Conservation (phyloP, 2,797 vertebrate species). For the Danio aesculapii region DNA sequence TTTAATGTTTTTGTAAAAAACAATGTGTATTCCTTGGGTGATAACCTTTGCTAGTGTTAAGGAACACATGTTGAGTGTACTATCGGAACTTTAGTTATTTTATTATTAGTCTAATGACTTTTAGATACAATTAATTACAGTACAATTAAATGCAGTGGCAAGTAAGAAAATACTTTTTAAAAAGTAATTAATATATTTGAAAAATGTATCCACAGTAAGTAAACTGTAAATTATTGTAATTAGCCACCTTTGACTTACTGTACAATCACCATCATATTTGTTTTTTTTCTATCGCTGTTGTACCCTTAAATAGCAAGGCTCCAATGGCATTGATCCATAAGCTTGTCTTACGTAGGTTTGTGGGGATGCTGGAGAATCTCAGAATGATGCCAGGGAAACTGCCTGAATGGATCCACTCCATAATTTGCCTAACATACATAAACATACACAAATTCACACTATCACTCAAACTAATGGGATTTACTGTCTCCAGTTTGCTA, state of each 20-base stretch:
- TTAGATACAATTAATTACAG: no score
- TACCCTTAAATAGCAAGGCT: background rate
- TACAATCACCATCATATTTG: background rate
- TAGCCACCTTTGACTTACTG: background rate
- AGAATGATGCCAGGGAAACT: background rate
- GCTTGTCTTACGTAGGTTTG: background rate
- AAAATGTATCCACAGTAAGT: no score
- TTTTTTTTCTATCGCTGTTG: background rate
- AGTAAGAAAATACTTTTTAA: no score
- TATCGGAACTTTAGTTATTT: no score
- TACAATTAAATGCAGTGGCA: no score
- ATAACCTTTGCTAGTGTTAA: no score
- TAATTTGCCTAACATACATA: background rate
- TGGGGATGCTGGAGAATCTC: background rate
- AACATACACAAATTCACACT: background rate
- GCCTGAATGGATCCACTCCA: background rate
- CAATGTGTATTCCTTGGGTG: no score
- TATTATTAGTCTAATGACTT: no score
- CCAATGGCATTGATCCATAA: background rate
- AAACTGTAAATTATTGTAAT: background rate
- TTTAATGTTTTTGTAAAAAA: no score
- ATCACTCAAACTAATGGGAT: background rate
- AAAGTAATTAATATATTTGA: no score
- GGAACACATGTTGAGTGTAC: no score
- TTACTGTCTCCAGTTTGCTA: background rate